phyloP scores from a whole-genome alignment of 92 coral and sea anemone genomes.

The Parazoanthus darwini region DNA sequence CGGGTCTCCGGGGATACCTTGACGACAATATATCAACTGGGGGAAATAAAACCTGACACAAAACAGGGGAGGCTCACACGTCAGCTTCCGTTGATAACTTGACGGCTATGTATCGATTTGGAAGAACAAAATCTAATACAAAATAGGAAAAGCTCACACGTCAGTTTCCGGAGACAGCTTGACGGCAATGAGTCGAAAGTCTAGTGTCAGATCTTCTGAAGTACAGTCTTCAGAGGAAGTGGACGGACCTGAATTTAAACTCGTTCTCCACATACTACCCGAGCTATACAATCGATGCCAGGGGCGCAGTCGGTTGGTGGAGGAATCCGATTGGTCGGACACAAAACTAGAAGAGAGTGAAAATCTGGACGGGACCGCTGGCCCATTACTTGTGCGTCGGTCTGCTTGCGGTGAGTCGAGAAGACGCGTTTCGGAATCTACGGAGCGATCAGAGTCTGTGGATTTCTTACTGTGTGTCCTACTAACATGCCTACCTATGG shows the following conservation, averaged over 20 bases:
- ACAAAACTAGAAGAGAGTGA: constrained; percentile 21
- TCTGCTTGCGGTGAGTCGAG: constrained; percentile 33
- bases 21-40: constrained; percentile 20
- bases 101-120: constrained; percentile 1
- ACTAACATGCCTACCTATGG: neutral
- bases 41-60: neutral
- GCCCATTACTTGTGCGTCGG: constrained; percentile 40
- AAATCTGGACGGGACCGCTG: constrained; percentile 15
- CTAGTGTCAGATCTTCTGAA: constrained; percentile 19
- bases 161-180: constrained; percentile 43
- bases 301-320: constrained; percentile 32
- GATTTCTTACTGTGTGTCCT: constrained; percentile 33
- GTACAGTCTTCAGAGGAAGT: constrained; percentile 27
- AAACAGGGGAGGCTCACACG: neutral
- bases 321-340: neutral
- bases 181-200: constrained; percentile 36
- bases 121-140: neutral
- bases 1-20: constrained; percentile 33
- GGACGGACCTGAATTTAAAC: constrained; percentile 22
- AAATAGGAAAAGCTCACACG: neutral
- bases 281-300: constrained; percentile 39
- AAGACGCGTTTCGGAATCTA: constrained; percentile 35
- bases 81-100: constrained; percentile 10
- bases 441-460: constrained; percentile 38
- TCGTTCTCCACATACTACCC: constrained; percentile 21